Evolutionary conservation across 1,140 invertebrate genomes (phyloP).

Genomic region (Drosophila punjabiensis): DNA sequence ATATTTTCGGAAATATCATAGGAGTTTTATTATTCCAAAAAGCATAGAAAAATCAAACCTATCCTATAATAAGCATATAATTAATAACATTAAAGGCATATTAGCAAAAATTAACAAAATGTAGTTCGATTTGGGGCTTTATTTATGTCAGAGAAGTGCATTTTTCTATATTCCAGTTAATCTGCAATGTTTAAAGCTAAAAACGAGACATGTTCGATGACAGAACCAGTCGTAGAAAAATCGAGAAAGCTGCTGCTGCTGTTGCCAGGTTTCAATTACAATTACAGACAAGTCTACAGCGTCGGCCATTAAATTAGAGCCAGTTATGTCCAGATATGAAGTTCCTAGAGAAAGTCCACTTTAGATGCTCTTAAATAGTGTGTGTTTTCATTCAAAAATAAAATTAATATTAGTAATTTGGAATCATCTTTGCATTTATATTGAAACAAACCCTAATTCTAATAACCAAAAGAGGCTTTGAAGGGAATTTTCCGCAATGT

Average conservation of each 20-base stretch:
- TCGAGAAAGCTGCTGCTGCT: conserved; percentile 27
- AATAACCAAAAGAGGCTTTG: background rate
- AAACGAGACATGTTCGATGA: conserved; percentile 21
- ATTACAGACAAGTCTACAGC: conserved; percentile 7
- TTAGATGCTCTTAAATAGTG: background rate
- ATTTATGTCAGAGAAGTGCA: background rate
- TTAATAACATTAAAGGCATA: background rate
- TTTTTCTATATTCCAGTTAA: background rate
- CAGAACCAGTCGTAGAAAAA: conserved; percentile 20
- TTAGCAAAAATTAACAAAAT: background rate
- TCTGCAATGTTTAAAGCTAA: background rate
- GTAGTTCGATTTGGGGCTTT: too few relatives aligned
- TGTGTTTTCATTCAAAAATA: too few relatives aligned
- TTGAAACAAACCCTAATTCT: background rate
- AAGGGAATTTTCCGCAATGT: background rate
- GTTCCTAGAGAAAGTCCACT: background rate
- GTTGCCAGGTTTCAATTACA: conserved; percentile 5
- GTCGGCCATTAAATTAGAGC: background rate
- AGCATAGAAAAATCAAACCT: background rate
- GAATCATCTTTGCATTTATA: too few relatives aligned
- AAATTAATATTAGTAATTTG: too few relatives aligned
- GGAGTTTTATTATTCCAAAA: too few relatives aligned
- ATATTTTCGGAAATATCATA: too few relatives aligned
- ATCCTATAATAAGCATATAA: background rate
- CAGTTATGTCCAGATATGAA: background rate